Conservation (phyloP, 2,797 vertebrate genomes). For the Pangasius mekongensis region DNA sequence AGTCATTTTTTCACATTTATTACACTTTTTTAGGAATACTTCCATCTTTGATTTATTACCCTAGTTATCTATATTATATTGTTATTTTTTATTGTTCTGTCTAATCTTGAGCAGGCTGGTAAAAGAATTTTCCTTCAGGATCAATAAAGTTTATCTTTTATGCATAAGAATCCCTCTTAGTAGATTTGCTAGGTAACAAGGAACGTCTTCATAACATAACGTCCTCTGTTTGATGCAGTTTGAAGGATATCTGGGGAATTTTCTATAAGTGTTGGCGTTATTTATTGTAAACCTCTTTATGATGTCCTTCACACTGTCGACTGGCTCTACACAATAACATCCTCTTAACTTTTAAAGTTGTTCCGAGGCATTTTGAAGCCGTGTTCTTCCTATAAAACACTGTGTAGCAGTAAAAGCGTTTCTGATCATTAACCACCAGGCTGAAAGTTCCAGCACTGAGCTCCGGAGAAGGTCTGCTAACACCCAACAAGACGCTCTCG, state of each 20-base stretch:
- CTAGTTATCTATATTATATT: background rate
- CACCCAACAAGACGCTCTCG: background rate
- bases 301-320: background rate
- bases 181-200: background rate
- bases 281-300: background rate
- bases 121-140: background rate
- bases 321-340: background rate
- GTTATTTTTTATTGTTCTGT: background rate
- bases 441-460: background rate
- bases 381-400: background rate
- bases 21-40: background rate
- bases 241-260: background rate
- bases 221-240: background rate
- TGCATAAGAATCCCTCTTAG: too few relatives aligned
- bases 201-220: background rate
- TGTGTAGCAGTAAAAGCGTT: background rate
- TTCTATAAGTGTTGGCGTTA: background rate
- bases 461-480: background rate
- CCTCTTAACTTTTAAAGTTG: background rate
- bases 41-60: background rate
- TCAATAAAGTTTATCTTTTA: too few relatives aligned
- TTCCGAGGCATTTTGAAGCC: background rate
- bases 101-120: background rate
- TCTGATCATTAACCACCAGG: conserved; percentile 12
- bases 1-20: too few relatives aligned